These are phyloP conservation scores for Microcebus murinus DNA, from an alignment of 2,113 vertebrate genomes.

Conservation along the genomic window DNA sequence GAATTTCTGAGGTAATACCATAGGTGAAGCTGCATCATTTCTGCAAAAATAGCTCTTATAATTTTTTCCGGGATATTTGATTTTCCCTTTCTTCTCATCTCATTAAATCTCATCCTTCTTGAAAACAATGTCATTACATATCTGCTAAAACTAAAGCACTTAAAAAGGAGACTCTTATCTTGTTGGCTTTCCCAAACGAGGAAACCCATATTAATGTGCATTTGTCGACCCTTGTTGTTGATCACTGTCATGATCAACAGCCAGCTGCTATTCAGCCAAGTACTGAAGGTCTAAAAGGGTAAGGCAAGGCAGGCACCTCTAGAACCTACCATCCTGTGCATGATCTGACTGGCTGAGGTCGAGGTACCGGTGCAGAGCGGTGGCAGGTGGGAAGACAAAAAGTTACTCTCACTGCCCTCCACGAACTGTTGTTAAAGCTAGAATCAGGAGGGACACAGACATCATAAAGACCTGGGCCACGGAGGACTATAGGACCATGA, in stretches of 20 bases:
- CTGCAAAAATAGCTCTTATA: neutral
- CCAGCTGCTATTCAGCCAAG: neutral
- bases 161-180: neutral
- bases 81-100: neutral
- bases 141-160: neutral
- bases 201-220: neutral
- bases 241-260: neutral
- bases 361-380: neutral
- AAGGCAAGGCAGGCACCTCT: neutral
- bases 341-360: no score
- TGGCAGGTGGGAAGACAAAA: neutral
- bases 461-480: neutral
- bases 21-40: neutral
- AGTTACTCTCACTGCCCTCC: neutral
- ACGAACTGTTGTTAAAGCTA: neutral
- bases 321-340: neutral
- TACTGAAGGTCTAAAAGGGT: neutral
- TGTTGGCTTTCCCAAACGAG: neutral
- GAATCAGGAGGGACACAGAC: neutral
- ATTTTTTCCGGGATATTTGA: neutral
- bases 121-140: neutral
- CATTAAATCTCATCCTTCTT: neutral
- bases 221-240: neutral
- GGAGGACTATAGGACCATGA: neutral
- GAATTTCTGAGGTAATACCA: neutral